phyloP scores from a whole-genome alignment of 2,888 invertebrate genomes.

The Hirtodrosophila alboralis region DNA sequence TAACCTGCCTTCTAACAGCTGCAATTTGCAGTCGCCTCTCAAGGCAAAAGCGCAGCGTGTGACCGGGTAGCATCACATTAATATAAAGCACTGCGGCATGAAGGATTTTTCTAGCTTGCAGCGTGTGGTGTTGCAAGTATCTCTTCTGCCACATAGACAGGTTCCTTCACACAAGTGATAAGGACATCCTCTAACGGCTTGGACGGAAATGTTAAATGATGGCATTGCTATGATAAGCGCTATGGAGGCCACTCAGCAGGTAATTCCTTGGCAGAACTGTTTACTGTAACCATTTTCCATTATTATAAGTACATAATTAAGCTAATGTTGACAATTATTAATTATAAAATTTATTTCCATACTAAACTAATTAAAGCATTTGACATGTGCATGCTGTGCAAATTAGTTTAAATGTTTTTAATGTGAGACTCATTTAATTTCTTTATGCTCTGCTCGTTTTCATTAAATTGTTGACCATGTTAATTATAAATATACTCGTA shows the following conservation, averaged over 20 bases:
- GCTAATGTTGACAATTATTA: too few species aligned
- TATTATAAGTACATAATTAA: background rate
- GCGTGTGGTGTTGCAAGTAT: conserved; percentile 24
- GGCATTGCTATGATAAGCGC: conserved; percentile 23
- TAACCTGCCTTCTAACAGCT: conserved; percentile 58
- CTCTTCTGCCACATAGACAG: conserved; percentile 33
- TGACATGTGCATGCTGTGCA: too few species aligned
- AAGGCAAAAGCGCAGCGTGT: conserved; percentile 57
- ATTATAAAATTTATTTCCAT: too few species aligned
- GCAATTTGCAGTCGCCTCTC: conserved; percentile 73
- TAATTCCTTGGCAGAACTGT: conserved; percentile 6
- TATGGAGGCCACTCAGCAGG: conserved; percentile 34
- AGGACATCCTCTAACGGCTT: conserved; percentile 3
- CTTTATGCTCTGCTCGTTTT: too few species aligned
- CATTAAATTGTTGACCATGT: too few species aligned
- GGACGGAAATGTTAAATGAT: conserved; percentile 32
- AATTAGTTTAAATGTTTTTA: background rate
- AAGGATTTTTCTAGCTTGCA: conserved; percentile 69
- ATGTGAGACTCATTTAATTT: too few species aligned
- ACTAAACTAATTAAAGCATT: too few species aligned
- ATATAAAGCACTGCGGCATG: conserved; percentile 75
- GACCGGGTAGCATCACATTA: conserved; percentile 60
- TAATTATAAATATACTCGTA: too few species aligned
- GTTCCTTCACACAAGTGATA: conserved; percentile 26
- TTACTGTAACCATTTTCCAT: too few species aligned